A percentile compares a stretch with the other conserved stretches of the same genome.
Evolutionary conservation across 2,888 invertebrate species (phyloP).

Genomic region (Carabus problematicus): DNA sequence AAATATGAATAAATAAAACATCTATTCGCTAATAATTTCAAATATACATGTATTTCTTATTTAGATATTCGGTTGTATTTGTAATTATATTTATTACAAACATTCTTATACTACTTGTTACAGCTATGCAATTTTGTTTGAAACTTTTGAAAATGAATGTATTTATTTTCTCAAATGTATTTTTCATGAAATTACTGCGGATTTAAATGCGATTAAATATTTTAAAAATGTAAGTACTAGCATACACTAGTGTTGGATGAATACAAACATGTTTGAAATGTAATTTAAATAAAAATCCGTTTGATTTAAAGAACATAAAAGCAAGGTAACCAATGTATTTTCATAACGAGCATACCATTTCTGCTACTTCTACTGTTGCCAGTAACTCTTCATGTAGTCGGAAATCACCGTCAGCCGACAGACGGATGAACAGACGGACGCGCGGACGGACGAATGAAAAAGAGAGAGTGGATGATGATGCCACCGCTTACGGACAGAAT

Average conservation of each 20-base stretch:
- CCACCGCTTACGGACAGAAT: background rate
- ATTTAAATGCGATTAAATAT: background rate
- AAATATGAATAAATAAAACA: no score
- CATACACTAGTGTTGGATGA: background rate
- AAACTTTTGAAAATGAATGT: conserved; percentile 14
- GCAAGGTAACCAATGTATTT: conserved; percentile 31
- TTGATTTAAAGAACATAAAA: conserved; percentile 21
- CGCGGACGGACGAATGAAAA: background rate
- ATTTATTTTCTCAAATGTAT: conserved; percentile 27
- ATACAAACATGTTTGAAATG: background rate
- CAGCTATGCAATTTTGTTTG: no score
- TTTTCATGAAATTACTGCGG: conserved; percentile 18
- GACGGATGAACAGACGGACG: conserved; percentile 4
- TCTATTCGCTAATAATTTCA: no score
- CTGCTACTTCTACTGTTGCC: background rate
- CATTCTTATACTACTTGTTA: no score
- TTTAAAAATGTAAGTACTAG: background rate
- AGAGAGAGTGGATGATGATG: conserved; percentile 2
- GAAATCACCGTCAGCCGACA: background rate
- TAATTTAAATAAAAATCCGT: conserved; percentile 28
- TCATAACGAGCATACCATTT: conserved; percentile 30
- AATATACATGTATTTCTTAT: no score
- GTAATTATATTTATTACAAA: no score
- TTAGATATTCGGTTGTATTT: no score
- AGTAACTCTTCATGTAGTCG: no score